These are phyloP conservation scores for Cladopsammia gracilis DNA, from an alignment of 64 coral and sea anemone genomes.

Conservation along the genomic window DNA sequence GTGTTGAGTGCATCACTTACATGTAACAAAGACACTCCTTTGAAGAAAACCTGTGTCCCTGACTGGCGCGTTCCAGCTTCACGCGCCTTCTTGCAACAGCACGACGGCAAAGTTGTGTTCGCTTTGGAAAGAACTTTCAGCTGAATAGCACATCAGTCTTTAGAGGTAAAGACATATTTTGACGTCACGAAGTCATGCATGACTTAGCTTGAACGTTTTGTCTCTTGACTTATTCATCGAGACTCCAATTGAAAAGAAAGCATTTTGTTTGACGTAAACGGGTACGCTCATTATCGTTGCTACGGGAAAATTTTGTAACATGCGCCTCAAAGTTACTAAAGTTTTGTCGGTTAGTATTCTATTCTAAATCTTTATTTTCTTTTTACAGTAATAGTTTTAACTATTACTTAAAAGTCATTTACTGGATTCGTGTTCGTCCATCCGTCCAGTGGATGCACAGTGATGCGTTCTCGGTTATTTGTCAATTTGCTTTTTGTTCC, in stretches of 20 bases:
- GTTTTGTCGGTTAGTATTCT: not conserved
- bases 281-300: not conserved
- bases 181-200: constrained; percentile 34
- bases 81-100: not conserved
- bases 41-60: not conserved
- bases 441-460: no score
- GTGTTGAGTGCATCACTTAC: constrained; percentile 40
- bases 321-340: not conserved
- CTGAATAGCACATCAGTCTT: not conserved
- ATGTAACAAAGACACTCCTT: constrained; percentile 14
- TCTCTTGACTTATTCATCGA: not conserved
- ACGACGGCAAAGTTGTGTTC: not conserved
- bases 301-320: not conserved
- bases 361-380: no score
- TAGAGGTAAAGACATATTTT: not conserved
- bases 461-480: no score
- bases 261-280: constrained; percentile 16
- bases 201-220: constrained; percentile 49
- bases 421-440: no score
- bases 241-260: constrained; percentile 28
- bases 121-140: not conserved
- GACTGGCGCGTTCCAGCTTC: not conserved
- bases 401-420: no score
- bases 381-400: no score
- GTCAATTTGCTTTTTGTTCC: no score